Evolutionary conservation across 2,888 invertebrate genomes (phyloP).

Genomic region (Hypercompe scribonia): DNA sequence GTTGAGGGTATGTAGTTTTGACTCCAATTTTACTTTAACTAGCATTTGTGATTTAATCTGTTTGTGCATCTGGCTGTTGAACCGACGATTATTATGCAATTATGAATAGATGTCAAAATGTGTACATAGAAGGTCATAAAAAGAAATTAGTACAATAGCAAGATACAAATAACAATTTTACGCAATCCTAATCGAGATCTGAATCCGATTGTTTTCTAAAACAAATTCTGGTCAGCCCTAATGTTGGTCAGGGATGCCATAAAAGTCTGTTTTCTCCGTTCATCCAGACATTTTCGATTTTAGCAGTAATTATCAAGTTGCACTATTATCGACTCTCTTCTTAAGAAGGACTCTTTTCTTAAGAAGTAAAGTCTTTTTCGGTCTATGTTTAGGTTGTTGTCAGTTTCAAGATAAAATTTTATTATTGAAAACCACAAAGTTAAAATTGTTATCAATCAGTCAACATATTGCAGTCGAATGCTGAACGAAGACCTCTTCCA

Average conservation of each 20-base stretch:
- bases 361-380: no score
- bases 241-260: no score
- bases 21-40: not conserved
- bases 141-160: not conserved
- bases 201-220: no score
- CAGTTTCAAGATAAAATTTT: not conserved
- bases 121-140: not conserved
- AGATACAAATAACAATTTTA: no score
- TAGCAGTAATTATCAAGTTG: not conserved
- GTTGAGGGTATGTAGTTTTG: slow-evolving; percentile 87
- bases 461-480: no score
- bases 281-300: not conserved
- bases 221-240: no score
- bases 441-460: no score
- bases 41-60: not conserved
- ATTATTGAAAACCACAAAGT: not conserved
- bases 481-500: no score
- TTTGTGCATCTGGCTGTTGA: not conserved
- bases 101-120: not conserved
- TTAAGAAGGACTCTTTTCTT: no score
- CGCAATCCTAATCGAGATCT: no score
- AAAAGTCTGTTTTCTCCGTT: no score
- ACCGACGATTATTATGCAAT: not conserved
- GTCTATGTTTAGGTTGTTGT: not conserved
- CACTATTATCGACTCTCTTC: no score